A percentile compares a stretch with the other conserved stretches of the same genome.
Conservation (phyloP, 2,888 invertebrate species). For the Erebia aethiops region DNA sequence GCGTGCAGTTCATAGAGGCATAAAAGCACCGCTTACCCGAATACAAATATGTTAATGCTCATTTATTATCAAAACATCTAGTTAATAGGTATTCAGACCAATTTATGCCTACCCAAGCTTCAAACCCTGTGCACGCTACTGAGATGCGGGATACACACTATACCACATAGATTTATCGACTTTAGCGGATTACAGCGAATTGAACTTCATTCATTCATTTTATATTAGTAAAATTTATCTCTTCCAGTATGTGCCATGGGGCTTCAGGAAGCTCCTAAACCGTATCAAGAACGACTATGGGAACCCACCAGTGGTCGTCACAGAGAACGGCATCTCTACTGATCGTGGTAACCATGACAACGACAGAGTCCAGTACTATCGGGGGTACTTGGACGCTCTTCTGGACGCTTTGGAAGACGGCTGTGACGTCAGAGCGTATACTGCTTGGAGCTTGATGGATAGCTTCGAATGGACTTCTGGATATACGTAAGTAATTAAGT, state of each 20-base stretch:
- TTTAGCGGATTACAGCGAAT: too few relatives aligned
- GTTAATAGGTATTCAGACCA: too few relatives aligned
- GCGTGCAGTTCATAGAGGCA: too few relatives aligned
- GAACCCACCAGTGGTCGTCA: slow-evolving; percentile 57
- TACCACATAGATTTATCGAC: too few relatives aligned
- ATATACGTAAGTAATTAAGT: slow-evolving; percentile 63
- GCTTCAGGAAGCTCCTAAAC: slow-evolving; percentile 78
- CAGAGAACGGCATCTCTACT: slow-evolving; percentile 80
- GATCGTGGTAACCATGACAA: slow-evolving; percentile 69
- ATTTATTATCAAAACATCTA: too few relatives aligned
- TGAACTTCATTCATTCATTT: too few relatives aligned
- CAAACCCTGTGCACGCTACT: too few relatives aligned
- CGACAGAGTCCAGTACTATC: slow-evolving; percentile 64
- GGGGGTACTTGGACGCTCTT: slow-evolving; percentile 66
- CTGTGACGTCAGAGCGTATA: slow-evolving; percentile 69
- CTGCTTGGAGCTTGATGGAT: slow-evolving; percentile 82
- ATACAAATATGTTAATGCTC: too few relatives aligned
- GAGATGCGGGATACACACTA: too few relatives aligned
- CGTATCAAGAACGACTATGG: slow-evolving; percentile 49
- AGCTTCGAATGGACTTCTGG: slow-evolving; percentile 83
- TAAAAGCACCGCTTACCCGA: too few relatives aligned
- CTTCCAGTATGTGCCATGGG: slow-evolving; percentile 75
- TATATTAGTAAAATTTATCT: background rate
- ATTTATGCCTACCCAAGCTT: too few relatives aligned
- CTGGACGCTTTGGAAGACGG: slow-evolving; percentile 60